A percentile compares a stretch with the other conserved stretches of the same genome.
phyloP scores from a whole-genome alignment of 2,797 vertebrate genomes.

The Peromyscus attwateri region DNA sequence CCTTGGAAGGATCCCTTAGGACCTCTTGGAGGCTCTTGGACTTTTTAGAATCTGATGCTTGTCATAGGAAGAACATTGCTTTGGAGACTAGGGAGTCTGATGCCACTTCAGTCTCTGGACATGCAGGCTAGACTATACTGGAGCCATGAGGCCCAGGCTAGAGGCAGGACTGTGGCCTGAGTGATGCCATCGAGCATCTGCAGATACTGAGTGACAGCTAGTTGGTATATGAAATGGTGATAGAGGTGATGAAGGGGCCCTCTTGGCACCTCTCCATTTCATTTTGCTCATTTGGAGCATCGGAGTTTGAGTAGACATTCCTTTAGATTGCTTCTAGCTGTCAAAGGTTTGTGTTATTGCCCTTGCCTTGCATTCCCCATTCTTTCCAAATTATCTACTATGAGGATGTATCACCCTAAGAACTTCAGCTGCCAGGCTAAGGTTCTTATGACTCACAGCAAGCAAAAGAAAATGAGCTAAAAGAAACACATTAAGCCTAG shows the following conservation, averaged over 20 bases:
- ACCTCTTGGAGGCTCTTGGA: not conserved
- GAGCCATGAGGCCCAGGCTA: not conserved
- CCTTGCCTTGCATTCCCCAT: not conserved
- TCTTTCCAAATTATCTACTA: not conserved
- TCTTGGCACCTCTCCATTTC: not conserved
- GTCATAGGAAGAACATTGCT: not conserved
- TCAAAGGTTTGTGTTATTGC: not conserved
- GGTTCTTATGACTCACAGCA: not conserved
- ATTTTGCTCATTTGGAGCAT: not conserved
- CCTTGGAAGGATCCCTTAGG: not conserved
- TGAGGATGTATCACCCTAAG: not conserved
- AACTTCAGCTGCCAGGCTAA: not conserved
- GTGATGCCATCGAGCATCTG: not conserved
- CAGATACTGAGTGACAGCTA: not conserved
- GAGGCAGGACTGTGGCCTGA: not conserved
- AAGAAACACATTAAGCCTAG: not conserved
- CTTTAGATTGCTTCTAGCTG: not conserved
- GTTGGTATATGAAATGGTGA: not conserved
- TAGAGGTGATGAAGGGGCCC: not conserved
- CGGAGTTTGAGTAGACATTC: not conserved
- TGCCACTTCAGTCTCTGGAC: not conserved
- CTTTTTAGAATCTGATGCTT: not conserved
- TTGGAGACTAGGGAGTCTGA: not conserved
- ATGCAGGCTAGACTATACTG: accelerated
- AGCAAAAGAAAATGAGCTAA: constrained; percentile 24